A percentile compares a stretch with the other conserved stretches of the same genome.
These are phyloP conservation scores for Ariopsis seemanni DNA, from an alignment of 2,113 vertebrate species.

Conservation along the genomic window DNA sequence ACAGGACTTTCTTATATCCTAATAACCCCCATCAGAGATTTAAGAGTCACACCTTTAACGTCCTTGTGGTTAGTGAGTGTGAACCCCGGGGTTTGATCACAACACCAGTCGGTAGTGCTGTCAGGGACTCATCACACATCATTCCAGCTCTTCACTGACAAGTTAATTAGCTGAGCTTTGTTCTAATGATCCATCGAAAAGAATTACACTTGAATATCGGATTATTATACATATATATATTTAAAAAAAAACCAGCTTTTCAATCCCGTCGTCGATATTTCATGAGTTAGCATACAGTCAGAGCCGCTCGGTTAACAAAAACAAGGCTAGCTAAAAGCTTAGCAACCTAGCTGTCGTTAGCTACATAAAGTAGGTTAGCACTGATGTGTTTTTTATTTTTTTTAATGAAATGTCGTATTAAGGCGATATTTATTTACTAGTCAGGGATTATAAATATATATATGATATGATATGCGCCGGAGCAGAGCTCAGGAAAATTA, in stretches of 20 bases:
- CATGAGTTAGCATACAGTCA: constrained; percentile 34
- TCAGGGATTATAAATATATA: not conserved
- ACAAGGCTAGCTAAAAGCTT: constrained; percentile 53
- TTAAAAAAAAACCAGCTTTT: too few species aligned
- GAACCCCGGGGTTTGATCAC: not conserved
- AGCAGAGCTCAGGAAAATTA: constrained; percentile 13
- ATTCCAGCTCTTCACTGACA: not conserved
- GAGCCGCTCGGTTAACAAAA: constrained; percentile 63
- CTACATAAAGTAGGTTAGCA: constrained; percentile 48
- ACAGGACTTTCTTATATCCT: not conserved
- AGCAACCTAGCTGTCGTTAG: constrained; percentile 49
- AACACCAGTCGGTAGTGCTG: not conserved
- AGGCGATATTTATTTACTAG: too few species aligned
- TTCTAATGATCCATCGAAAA: not conserved
- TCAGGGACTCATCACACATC: not conserved
- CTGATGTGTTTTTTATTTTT: not conserved
- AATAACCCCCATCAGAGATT: too few species aligned
- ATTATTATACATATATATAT: too few species aligned
- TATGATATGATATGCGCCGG: too few species aligned
- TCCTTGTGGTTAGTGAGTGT: not conserved
- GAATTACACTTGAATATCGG: not conserved
- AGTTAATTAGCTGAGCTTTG: constrained; percentile 9
- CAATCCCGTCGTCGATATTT: not conserved
- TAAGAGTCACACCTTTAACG: not conserved
- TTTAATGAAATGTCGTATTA: not conserved